Conservation (phyloP, 2,888 invertebrate species). For the Ypsolopha scabrella region DNA sequence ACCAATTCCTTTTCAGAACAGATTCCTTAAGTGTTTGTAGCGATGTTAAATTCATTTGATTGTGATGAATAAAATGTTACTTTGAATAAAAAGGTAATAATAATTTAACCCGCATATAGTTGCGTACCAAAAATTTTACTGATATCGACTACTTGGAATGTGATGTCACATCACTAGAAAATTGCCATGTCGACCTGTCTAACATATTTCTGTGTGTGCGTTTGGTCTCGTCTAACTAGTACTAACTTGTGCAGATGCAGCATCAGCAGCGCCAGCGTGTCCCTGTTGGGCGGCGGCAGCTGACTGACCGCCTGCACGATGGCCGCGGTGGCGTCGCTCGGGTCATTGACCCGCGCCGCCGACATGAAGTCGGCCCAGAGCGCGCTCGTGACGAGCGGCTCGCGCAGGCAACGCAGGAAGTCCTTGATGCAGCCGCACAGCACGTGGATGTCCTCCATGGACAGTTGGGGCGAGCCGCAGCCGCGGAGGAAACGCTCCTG, state of each 20-base stretch:
- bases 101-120: too few species aligned
- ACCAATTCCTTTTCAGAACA: too few species aligned
- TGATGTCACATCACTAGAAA: too few species aligned
- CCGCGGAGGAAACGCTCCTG: constrained; percentile 88
- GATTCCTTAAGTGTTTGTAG: too few species aligned
- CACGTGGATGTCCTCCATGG: constrained; percentile 83
- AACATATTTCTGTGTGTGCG: too few species aligned
- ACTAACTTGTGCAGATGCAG: constrained; percentile 86
- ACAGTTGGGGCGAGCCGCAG: constrained; percentile 85
- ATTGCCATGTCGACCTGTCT: too few species aligned
- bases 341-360: constrained; percentile 68
- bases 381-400: constrained; percentile 87
- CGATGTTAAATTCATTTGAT: too few species aligned
- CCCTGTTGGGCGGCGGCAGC: constrained; percentile 92
- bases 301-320: constrained; percentile 83
- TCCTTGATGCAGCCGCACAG: constrained; percentile 95
- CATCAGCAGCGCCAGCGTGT: constrained; percentile 93
- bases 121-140: too few species aligned
- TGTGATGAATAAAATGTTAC: too few species aligned
- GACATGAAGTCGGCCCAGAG: constrained; percentile 86
- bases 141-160: too few species aligned
- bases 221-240: too few species aligned
- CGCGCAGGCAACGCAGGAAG: constrained; percentile 89
- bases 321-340: constrained; percentile 72
- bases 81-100: too few species aligned